Base-by-base conservation (phyloP, 2,888 invertebrate species). In the Rhagophthalmus giganteus region DNA sequence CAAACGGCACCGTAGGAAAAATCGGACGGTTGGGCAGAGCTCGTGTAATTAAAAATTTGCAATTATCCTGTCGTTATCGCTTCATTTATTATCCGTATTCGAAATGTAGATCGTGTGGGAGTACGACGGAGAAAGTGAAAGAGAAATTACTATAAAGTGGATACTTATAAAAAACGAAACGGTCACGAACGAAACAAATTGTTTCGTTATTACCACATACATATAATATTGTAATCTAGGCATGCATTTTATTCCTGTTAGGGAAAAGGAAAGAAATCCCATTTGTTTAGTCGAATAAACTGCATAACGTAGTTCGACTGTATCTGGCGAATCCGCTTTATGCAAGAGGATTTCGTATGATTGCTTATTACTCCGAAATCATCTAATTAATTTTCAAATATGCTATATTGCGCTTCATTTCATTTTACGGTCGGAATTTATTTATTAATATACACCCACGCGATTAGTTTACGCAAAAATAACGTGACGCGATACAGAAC, bases 111-210 rank as follows among this genome's bases (percentile, higher is more conserved):
- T n/a, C 15, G 16, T 32, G 53, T 53, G 53, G 53, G 53, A 42
- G 53, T 37, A 35, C 26, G 48, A 8, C 8, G 16, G 55, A 55
- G 55, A 55, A 55, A 53, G 53, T 48, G 56, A 57, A 54, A 57
- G 49, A 47, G 56, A 50, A 48, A 50, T 57, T 57, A 48, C 41
- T 46, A 55, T 50, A 30, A 44, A 30, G 42, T 47, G 42, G 37
- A 42, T 44, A 34, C 31, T 28, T 39, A 40, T n/a, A n/a, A n/a
- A n/a, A n/a, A n/a, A n/a, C n/a, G n/a, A n/a, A n/a, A 52, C 39
- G 39, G 56, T 57, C 56, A 57, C 56, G 56, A 57, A 47, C 54
- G 34, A 54, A 54, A 57, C n/a, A n/a, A n/a, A n/a, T n/a, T n/a
- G n/a, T n/a, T n/a, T n/a, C n/a, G n/a, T n/a, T n/a, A n/a, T n/a